Evolutionary conservation across 1,140 invertebrate genomes (phyloP).

Genomic region (Atta colombica): DNA sequence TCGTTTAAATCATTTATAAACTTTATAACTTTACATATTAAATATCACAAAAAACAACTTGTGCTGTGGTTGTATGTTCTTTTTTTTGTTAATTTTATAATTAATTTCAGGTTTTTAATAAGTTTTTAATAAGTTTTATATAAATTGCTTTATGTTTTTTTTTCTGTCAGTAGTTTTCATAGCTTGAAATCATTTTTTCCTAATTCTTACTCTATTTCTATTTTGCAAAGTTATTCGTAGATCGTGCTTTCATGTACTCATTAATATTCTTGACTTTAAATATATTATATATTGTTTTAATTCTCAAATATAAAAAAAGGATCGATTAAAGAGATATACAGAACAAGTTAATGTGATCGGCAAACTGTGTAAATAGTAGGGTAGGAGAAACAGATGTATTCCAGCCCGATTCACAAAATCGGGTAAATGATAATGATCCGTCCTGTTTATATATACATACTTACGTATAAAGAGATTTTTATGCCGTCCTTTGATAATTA

Average conservation of each 20-base stretch:
- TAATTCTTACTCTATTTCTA: not conserved
- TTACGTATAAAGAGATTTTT: slow-evolving; percentile 35
- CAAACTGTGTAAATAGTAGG: slow-evolving; percentile 67
- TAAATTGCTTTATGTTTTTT: not conserved
- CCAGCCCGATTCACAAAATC: slow-evolving; percentile 24
- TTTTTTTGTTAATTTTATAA: too few relatives aligned
- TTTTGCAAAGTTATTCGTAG: slow-evolving; percentile 23
- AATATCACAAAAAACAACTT: too few relatives aligned
- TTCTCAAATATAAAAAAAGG: not conserved
- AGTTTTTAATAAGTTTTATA: not conserved
- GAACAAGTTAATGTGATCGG: slow-evolving; percentile 50
- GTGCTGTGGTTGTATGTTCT: too few relatives aligned
- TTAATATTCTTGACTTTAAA: slow-evolving; percentile 8
- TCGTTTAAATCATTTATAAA: too few relatives aligned
- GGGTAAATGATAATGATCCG: slow-evolving; percentile 24
- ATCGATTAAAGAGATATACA: slow-evolving; percentile 32
- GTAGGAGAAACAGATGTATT: slow-evolving; percentile 30
- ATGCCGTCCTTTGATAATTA: slow-evolving; percentile 42
- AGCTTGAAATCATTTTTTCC: not conserved
- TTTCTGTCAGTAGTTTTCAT: not conserved
- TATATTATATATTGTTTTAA: not conserved
- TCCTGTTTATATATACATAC: slow-evolving; percentile 44
- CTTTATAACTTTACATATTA: too few relatives aligned
- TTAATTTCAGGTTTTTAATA: slow-evolving; percentile 30
- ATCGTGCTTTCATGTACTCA: slow-evolving; percentile 46